phyloP scores from a whole-genome alignment of 2,113 vertebrate species.

The Lophochroa leadbeateri region DNA sequence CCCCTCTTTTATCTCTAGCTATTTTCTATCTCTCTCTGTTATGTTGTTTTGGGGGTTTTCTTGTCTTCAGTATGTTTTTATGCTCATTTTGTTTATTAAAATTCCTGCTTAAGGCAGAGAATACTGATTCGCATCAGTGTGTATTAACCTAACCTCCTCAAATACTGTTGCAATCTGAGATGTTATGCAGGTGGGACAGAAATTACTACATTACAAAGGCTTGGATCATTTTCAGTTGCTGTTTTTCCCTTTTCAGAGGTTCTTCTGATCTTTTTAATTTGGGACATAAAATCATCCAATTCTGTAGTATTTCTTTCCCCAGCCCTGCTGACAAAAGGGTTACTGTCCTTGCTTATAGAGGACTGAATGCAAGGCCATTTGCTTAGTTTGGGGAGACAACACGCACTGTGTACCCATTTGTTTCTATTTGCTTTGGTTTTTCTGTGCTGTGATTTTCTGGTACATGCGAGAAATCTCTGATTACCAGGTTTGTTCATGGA shows the following conservation, averaged over 20 bases:
- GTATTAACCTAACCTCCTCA: background rate
- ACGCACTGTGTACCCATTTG: background rate
- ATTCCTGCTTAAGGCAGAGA: background rate
- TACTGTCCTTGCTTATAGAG: background rate
- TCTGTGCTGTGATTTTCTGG: constrained; percentile 9
- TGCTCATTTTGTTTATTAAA: background rate
- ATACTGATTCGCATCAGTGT: background rate
- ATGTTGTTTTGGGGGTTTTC: background rate
- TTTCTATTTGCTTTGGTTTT: background rate
- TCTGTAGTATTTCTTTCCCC: background rate
- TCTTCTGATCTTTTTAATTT: background rate
- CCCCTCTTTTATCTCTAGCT: background rate
- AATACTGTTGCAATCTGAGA: background rate
- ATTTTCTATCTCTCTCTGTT: background rate
- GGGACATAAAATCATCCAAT: background rate
- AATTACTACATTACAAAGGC: background rate
- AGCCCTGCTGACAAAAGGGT: background rate
- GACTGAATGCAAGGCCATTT: background rate
- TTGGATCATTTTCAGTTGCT: background rate
- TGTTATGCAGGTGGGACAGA: background rate
- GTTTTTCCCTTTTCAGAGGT: background rate
- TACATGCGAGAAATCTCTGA: constrained; percentile 2
- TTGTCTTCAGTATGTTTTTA: background rate
- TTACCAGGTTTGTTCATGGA: constrained; percentile 31
- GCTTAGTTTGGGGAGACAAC: background rate